Conservation (phyloP, 1,140 invertebrate species). For the Ips typographus region DNA sequence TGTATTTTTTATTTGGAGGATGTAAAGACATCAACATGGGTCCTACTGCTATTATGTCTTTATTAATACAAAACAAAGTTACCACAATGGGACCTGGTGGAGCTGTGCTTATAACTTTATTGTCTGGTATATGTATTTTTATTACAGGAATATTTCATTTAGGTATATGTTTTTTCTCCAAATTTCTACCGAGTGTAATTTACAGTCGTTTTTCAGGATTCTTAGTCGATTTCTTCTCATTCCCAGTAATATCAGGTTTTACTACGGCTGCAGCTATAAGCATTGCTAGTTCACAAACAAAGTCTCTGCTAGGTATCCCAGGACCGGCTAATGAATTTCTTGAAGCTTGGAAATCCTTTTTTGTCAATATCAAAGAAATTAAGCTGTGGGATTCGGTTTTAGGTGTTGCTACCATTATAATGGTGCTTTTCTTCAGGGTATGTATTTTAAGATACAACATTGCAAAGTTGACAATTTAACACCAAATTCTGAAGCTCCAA, state of each 20-base stretch:
- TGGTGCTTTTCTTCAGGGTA: slow-evolving; percentile 68
- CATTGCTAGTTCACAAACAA: slow-evolving; percentile 81
- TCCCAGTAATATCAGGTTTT: slow-evolving; percentile 86
- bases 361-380: slow-evolving; percentile 49
- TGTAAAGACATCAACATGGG: slow-evolving; percentile 85
- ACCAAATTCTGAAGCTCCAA: too few relatives aligned
- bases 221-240: slow-evolving; percentile 86
- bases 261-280: slow-evolving; percentile 86
- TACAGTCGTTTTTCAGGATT: slow-evolving; percentile 64
- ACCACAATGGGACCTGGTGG: slow-evolving; percentile 65
- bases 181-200: background rate
- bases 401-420: slow-evolving; percentile 64
- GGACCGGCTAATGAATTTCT: slow-evolving; percentile 60
- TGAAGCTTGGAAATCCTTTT: slow-evolving; percentile 49
- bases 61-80: slow-evolving; percentile 72
- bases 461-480: too few relatives aligned
- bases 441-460: background rate
- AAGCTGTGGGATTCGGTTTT: slow-evolving; percentile 64
- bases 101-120: slow-evolving; percentile 76
- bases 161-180: slow-evolving; percentile 54
- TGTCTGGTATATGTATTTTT: slow-evolving; percentile 75
- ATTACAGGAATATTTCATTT: slow-evolving; percentile 77
- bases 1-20: slow-evolving; percentile 85
- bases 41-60: slow-evolving; percentile 77
- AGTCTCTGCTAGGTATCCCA: slow-evolving; percentile 69